Conservation (phyloP, 2,888 invertebrate species). For the Drosophila borealis region DNA sequence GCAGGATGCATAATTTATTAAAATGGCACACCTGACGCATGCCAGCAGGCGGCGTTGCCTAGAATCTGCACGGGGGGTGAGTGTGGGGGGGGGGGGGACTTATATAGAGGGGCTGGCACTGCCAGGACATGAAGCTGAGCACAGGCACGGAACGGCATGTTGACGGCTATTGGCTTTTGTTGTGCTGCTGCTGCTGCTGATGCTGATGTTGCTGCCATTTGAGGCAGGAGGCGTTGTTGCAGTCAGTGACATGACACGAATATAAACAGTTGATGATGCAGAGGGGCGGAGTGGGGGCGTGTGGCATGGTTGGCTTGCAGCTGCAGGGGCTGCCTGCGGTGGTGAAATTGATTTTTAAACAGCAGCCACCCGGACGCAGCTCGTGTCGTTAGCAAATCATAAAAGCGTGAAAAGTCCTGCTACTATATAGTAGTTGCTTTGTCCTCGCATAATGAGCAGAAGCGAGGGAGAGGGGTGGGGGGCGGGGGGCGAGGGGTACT, state of each 20-base stretch:
- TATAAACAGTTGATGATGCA: slow-evolving; percentile 58
- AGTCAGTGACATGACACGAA: slow-evolving; percentile 70
- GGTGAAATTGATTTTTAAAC: slow-evolving; percentile 81
- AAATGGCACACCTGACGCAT: slow-evolving; percentile 83
- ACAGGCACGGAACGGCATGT: slow-evolving; percentile 31
- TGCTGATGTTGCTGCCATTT: slow-evolving; percentile 23
- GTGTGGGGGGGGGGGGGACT: neutral
- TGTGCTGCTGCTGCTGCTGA: slow-evolving; percentile 42
- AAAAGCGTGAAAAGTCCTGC: slow-evolving; percentile 70
- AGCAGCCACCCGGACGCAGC: slow-evolving; percentile 49
- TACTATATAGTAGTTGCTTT: slow-evolving; percentile 57
- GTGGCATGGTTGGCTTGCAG: slow-evolving; percentile 9
- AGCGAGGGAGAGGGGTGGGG: slow-evolving; percentile 5
- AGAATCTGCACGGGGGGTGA: slow-evolving; percentile 22
- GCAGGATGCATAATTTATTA: slow-evolving; percentile 84
- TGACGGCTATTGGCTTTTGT: slow-evolving; percentile 79
- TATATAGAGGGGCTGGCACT: neutral
- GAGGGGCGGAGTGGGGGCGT: neutral
- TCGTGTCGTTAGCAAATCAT: slow-evolving; percentile 81
- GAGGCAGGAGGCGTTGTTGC: slow-evolving; percentile 42
- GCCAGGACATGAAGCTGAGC: slow-evolving; percentile 11
- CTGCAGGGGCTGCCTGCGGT: slow-evolving; percentile 56
- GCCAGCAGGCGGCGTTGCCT: slow-evolving; percentile 58
- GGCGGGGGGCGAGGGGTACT: neutral
- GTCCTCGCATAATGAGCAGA: slow-evolving; percentile 72